Evolutionary conservation across 2,797 vertebrate genomes (phyloP), one percentile per base, ranked within the genome.

Genomic region (Hemitrygon akajei): DNA sequence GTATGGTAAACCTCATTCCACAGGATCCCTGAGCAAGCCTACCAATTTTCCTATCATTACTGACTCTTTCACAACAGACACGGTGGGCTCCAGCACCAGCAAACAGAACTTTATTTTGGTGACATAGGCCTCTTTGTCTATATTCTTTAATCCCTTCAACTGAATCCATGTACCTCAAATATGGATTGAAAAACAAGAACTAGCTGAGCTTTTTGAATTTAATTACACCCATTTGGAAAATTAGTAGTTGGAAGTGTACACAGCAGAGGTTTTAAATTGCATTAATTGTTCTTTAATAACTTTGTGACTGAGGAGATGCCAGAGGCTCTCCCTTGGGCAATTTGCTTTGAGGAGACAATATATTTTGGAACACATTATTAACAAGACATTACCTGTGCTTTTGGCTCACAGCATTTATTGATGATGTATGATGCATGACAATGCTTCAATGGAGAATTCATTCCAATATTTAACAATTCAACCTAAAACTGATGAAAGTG

Each of bases 391-490:
- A 89, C 86, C 63, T 66, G 60, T 69, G 86, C 86, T 89, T 89
- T 89, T 20, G 18, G 63, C 86, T 89, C 86, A 89, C 60, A 69
- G 60, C 86, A 89, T 89, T 66, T 89, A 89, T 37, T 89, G 60
- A 89, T 89, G 86, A 37, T 69, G 86, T 69, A 56, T 86, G 82
- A 86, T 60, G 20, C 86, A 20, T 66, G 60, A 66, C n/a, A 34
- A 63, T 89, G 60, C n/a, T 89, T 69, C 86, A 69, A 89, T 89
- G 86, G n/a, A 37, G 86, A 34, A 34, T 69, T 89, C n/a, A 11
- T 89, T 89, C 86, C 86, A 89, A 89, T 89, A 89, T 69, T 18
- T 89, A 60, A 89, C 18, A 66, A 69, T 89, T 89, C 60, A 89
- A 89, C n/a, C 60, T 89, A 66, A 89, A 89, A 89, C 60, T 22